Evolutionary conservation across 2,888 invertebrate species (phyloP).

Genomic region (Uloborus plumipes): DNA sequence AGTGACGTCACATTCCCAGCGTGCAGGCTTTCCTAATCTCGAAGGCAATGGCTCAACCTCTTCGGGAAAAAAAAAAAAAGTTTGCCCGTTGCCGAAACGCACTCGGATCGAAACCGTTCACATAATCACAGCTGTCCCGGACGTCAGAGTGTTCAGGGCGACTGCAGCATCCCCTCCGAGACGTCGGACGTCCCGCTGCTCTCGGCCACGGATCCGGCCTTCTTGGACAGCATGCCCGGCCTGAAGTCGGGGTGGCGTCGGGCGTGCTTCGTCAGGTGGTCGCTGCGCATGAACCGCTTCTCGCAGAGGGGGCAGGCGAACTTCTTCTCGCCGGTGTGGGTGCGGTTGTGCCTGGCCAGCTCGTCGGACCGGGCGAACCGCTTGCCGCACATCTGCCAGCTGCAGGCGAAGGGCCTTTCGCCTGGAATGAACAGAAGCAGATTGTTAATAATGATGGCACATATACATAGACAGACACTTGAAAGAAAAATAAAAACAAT

Average conservation of each 20-base stretch:
- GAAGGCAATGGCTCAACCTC: too few species aligned
- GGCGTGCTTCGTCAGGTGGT: constrained; percentile 79
- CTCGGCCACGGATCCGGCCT: constrained; percentile 24
- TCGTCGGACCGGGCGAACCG: constrained; percentile 79
- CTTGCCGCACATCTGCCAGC: constrained; percentile 78
- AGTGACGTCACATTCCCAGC: too few species aligned
- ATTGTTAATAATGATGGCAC: too few species aligned
- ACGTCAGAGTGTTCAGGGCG: too few species aligned
- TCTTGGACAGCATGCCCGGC: constrained; percentile 74
- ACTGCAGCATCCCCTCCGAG: constrained; percentile 3
- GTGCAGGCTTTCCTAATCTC: too few species aligned
- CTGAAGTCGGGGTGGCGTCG: constrained; percentile 77
- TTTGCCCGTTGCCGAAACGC: too few species aligned
- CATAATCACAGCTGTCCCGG: too few species aligned
- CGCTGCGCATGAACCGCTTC: constrained; percentile 78
- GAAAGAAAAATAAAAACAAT: too few species aligned
- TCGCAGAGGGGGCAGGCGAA: constrained; percentile 78
- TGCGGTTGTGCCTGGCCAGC: constrained; percentile 77
- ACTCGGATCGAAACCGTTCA: too few species aligned
- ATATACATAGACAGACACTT: too few species aligned
- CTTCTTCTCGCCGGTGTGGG: constrained; percentile 79
- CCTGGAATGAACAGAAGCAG: constrained; percentile 72
- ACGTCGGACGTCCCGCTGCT: constrained; percentile 26
- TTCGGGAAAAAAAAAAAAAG: too few species aligned
- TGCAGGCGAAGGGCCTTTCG: constrained; percentile 78